These are phyloP conservation scores for Channa maculata DNA, from an alignment of 2,113 vertebrate species.

Conservation along the genomic window DNA sequence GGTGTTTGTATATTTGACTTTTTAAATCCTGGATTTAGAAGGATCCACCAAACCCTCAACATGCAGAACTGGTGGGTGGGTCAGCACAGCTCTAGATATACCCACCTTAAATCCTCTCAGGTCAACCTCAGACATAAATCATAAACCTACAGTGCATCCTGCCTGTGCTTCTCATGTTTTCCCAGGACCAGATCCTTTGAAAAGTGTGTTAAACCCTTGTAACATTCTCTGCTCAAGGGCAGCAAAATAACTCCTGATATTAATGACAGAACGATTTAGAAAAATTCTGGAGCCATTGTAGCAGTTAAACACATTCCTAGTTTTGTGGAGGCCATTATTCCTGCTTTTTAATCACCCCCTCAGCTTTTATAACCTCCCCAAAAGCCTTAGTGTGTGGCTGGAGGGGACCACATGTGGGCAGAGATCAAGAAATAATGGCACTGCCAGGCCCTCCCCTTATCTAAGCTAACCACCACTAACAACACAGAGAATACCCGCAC, in stretches of 20 bases:
- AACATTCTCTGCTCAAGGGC: constrained; percentile 44
- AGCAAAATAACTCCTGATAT: constrained; percentile 72
- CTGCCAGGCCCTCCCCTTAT: constrained; percentile 60
- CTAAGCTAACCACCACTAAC: constrained; percentile 64
- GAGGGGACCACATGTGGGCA: constrained; percentile 80
- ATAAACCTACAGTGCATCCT: constrained; percentile 56
- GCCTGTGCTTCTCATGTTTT: constrained; percentile 54
- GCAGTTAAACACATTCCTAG: constrained; percentile 83
- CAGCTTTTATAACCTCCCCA: constrained; percentile 82
- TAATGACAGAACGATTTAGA: constrained; percentile 68
- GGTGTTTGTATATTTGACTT: constrained; percentile 78
- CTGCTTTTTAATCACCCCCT: constrained; percentile 85
- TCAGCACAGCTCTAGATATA: constrained; percentile 59
- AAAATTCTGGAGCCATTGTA: constrained; percentile 69
- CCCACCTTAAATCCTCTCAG: constrained; percentile 54
- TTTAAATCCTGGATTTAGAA: constrained; percentile 81
- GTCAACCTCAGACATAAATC: constrained; percentile 72
- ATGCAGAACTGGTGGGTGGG: constrained; percentile 71
- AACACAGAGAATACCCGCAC: background rate
- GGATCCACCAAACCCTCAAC: constrained; percentile 71
- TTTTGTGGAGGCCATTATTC: constrained; percentile 86
- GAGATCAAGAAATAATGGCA: constrained; percentile 69
- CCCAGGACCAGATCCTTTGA: constrained; percentile 49
- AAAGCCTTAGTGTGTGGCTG: constrained; percentile 76
- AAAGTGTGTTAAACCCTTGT: constrained; percentile 23